Evolutionary conservation across 2,888 invertebrate genomes (phyloP), one percentile per base, ranked within the genome.

Genomic region (Dasysyrphus tricinctus): DNA sequence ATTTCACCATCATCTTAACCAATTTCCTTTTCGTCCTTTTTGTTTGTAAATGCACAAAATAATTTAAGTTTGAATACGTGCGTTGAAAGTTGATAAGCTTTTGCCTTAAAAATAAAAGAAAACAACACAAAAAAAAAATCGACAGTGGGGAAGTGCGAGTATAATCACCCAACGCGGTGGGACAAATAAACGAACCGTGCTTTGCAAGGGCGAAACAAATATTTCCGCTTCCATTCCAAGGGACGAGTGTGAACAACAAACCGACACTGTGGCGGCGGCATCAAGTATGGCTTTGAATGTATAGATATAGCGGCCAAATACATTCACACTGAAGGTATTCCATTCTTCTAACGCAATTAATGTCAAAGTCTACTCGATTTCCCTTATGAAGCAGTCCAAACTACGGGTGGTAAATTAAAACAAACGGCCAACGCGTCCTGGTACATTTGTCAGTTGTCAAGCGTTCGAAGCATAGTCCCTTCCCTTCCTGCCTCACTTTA

Each of bases 401-500:
- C 89, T 84, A 88, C 89, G 89, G 89, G 89, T 88, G 89, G 89
- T 88, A 89, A 89, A 89, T 89, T 89, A 89, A 89, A 89, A 89
- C 89, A 89, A 89, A 89, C 89, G 88, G 89, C 88, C 86, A 88
- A 88, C 88, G 89, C 89, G 89, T 89, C 88, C 88, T 88, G 81
- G 82, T 88, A 88, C 89, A 89, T 89, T 89, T 89, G 88, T 89
- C 89, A 89, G 88, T 88, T 89, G 89, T 89, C 89, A 89, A 89
- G 80, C 80, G 67, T 79, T 70, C 78, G 69, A 70, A 78, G 69
- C 69, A 57, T 57, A 69, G 56, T 70, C 65, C 16, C 44, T 47
- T 47, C 61, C 39, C 65, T 59, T 24, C 42, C 1, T 24, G 24
- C 24, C 24, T 32, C 29, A 29, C 14, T 69, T 69, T 69, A 49